Evolutionary conservation across 1,140 invertebrate species (phyloP).

Genomic region (Dendroctonus ponderosae): DNA sequence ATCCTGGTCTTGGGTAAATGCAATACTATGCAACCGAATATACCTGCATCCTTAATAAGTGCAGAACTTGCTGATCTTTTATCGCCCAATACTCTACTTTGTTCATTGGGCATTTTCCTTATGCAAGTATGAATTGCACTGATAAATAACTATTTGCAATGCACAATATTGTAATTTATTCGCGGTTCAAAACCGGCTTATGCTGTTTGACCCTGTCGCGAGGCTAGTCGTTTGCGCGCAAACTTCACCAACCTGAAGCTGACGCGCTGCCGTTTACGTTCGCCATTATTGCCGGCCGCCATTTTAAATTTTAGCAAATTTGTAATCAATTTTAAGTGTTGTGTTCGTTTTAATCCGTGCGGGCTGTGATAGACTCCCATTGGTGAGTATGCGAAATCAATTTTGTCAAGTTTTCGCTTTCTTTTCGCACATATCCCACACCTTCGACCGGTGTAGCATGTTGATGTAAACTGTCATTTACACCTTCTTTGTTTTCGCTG

Average conservation of each 20-base stretch:
- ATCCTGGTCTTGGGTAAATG: too few relatives aligned
- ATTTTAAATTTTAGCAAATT: conserved; percentile 56
- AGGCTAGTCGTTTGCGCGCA: conserved; percentile 54
- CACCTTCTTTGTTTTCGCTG: conserved; percentile 7
- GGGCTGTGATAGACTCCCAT: conserved; percentile 25
- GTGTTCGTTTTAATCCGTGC: conserved; percentile 30
- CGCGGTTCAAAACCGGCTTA: not conserved
- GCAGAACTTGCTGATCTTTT: too few relatives aligned
- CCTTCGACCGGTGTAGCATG: not conserved
- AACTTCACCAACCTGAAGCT: conserved; percentile 57
- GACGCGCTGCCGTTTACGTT: conserved; percentile 74
- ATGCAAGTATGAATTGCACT: too few relatives aligned
- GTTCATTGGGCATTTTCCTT: too few relatives aligned
- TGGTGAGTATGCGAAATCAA: conserved; percentile 25
- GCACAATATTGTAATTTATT: too few relatives aligned
- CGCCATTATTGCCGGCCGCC: conserved; percentile 66
- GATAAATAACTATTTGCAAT: not conserved
- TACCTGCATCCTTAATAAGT: too few relatives aligned
- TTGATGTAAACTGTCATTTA: not conserved
- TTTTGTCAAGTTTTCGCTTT: not conserved
- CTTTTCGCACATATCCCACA: not conserved
- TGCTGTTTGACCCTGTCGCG: not conserved
- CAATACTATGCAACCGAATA: too few relatives aligned
- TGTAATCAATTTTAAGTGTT: conserved; percentile 42
- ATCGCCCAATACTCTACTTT: too few relatives aligned